These are phyloP conservation scores for Drusus annulatus DNA, from an alignment of 1,140 invertebrate genomes.

Conservation along the genomic window DNA sequence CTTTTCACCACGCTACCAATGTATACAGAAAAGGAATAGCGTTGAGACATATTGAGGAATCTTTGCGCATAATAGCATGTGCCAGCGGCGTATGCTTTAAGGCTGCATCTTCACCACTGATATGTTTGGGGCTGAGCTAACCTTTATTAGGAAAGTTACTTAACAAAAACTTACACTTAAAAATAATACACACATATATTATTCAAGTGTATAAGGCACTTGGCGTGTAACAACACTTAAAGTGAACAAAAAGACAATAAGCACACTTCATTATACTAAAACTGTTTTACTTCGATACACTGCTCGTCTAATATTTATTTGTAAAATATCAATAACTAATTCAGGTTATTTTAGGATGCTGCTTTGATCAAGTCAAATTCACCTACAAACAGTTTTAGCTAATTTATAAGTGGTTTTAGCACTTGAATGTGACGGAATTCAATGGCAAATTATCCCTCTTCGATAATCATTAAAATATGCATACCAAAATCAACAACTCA, in stretches of 20 bases:
- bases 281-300: too few species aligned
- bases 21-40: too few species aligned
- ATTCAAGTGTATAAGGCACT: constrained; percentile 36
- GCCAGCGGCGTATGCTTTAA: too few species aligned
- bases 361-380: too few species aligned
- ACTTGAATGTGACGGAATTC: constrained; percentile 10
- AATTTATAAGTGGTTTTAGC: neutral
- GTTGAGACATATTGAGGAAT: too few species aligned
- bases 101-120: constrained; percentile 8
- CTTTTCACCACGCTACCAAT: too few species aligned
- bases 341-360: too few species aligned
- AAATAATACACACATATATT: too few species aligned
- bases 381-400: too few species aligned
- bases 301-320: too few species aligned
- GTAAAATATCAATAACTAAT: too few species aligned
- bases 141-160: neutral
- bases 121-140: constrained; percentile 3
- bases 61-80: too few species aligned
- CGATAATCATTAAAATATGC: neutral
- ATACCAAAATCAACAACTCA: neutral
- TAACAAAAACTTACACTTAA: neutral
- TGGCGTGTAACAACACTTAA: constrained; percentile 24
- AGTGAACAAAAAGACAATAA: constrained; percentile 21
- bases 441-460: constrained; percentile 27
- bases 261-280: neutral